These are phyloP conservation scores for Zaprionus capensis DNA, from an alignment of 1,140 invertebrate genomes.

Conservation along the genomic window DNA sequence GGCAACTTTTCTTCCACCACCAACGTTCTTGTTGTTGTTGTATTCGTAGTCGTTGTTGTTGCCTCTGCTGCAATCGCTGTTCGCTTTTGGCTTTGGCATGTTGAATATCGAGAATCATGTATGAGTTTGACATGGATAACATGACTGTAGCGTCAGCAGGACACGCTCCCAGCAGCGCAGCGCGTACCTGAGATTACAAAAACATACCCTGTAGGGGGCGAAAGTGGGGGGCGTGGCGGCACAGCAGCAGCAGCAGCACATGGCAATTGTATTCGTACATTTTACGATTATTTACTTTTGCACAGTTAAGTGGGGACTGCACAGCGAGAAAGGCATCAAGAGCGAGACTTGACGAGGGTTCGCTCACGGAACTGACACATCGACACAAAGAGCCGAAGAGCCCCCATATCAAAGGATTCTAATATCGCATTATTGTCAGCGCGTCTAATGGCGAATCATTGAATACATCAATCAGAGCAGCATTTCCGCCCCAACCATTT, in stretches of 20 bases:
- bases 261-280: constrained; percentile 56
- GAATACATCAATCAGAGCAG: constrained; percentile 43
- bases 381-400: not conserved
- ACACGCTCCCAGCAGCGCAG: constrained; percentile 28
- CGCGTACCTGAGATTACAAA: constrained; percentile 46
- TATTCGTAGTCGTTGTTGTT: constrained; percentile 32
- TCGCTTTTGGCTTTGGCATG: constrained; percentile 70
- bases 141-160: constrained; percentile 48
- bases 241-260: constrained; percentile 14
- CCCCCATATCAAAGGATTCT: constrained; percentile 24
- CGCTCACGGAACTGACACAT: constrained; percentile 1
- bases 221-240: too few relatives aligned
- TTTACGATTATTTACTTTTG: constrained; percentile 75
- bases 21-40: constrained; percentile 14
- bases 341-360: constrained; percentile 39
- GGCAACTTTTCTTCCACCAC: constrained; percentile 25
- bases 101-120: constrained; percentile 64
- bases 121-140: constrained; percentile 80
- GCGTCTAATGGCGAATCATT: constrained; percentile 25
- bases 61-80: constrained; percentile 42
- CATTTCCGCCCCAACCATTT: constrained; percentile 14
- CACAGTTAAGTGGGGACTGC: constrained; percentile 53
- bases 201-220: constrained; percentile 16
- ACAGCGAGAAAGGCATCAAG: constrained; percentile 47
- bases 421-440: constrained; percentile 29